Evolutionary conservation across 2,113 vertebrate genomes (phyloP).

Genomic region (Gulo gulo): DNA sequence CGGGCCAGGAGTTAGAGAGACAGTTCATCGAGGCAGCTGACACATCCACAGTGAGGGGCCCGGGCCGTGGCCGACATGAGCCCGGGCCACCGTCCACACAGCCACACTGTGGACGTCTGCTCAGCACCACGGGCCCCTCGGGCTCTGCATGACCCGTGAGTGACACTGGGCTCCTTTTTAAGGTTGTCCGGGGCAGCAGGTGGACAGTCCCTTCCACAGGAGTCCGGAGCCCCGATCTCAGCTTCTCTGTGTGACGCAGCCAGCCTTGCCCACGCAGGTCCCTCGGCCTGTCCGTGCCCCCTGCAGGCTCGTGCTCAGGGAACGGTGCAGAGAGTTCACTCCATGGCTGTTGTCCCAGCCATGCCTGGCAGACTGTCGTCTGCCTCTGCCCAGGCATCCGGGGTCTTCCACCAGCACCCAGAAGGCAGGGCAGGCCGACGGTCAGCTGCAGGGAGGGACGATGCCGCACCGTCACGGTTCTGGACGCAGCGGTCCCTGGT

Average conservation of each 20-base stretch:
- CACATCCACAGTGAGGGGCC: background rate
- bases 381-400: background rate
- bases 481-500: background rate
- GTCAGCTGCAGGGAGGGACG: background rate
- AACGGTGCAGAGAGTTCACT: background rate
- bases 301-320: background rate
- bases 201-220: background rate
- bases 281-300: background rate
- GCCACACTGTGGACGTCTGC: fast-evolving
- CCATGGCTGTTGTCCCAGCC: background rate
- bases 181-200: background rate
- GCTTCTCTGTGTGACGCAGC: background rate
- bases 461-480: background rate
- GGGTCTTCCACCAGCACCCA: background rate
- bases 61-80: background rate
- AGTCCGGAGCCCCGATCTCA: background rate
- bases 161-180: background rate
- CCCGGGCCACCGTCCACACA: fast-evolving
- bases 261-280: background rate
- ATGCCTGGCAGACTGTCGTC: background rate
- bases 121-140: background rate
- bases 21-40: fast-evolving
- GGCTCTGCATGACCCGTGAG: background rate
- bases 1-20: background rate
- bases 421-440: background rate